phyloP scores from a whole-genome alignment of 2,797 vertebrate species.

The Phoeniculus purpureus region DNA sequence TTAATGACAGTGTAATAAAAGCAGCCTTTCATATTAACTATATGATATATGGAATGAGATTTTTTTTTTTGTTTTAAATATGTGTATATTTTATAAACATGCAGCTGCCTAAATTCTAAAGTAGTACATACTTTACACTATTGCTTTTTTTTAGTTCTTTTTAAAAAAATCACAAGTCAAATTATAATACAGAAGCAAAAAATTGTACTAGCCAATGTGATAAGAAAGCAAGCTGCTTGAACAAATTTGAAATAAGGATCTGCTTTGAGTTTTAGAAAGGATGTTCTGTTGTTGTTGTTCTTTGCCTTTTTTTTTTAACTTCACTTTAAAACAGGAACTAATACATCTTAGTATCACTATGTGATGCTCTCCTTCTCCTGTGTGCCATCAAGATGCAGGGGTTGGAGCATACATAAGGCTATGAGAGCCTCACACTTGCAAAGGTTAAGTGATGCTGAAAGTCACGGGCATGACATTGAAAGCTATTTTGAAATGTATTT shows the following conservation, averaged over 20 bases:
- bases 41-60: neutral
- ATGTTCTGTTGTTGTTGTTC: neutral
- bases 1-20: neutral
- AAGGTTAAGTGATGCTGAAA: neutral
- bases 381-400: neutral
- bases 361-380: neutral
- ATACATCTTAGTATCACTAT: neutral
- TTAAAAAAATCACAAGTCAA: neutral
- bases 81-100: neutral
- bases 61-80: neutral
- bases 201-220: neutral
- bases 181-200: neutral
- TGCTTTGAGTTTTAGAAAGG: neutral
- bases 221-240: neutral
- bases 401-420: neutral
- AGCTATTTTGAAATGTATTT: neutral
- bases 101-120: neutral
- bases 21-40: neutral
- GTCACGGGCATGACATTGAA: neutral
- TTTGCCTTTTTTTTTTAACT: neutral
- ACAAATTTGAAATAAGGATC: neutral
- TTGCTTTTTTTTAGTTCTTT: neutral
- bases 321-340: neutral
- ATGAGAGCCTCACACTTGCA: neutral
- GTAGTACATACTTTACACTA: fast-evolving